These are phyloP conservation scores for Capromys pilorides DNA, from an alignment of 2,797 vertebrate genomes.

Conservation along the genomic window DNA sequence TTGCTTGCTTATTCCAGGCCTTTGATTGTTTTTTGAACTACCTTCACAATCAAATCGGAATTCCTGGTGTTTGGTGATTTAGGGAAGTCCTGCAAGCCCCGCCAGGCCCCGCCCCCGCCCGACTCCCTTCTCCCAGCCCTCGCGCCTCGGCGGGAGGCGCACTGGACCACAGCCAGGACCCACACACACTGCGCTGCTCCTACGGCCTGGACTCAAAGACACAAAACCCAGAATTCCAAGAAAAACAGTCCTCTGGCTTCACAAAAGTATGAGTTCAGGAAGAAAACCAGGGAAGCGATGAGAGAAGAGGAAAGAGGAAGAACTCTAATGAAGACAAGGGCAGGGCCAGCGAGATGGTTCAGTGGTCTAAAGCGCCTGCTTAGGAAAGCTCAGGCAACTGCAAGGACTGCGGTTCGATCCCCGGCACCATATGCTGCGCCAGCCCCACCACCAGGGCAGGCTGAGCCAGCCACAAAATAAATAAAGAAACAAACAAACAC, in stretches of 20 bases:
- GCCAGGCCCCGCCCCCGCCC: too few relatives aligned
- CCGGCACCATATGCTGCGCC: too few relatives aligned
- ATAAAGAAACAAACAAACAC: too few relatives aligned
- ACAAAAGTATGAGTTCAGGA: neutral
- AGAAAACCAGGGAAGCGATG: neutral
- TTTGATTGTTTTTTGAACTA: neutral
- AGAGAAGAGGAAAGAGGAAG: neutral
- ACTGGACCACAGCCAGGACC: neutral
- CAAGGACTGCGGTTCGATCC: too few relatives aligned
- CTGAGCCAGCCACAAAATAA: too few relatives aligned
- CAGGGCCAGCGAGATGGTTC: too few relatives aligned
- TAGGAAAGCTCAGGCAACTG: too few relatives aligned
- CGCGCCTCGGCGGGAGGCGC: neutral
- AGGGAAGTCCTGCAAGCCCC: neutral
- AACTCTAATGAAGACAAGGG: neutral
- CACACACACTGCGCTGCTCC: neutral
- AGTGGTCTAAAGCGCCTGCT: too few relatives aligned
- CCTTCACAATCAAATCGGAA: slow-evolving; percentile 28
- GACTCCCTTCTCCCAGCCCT: neutral
- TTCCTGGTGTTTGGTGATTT: neutral
- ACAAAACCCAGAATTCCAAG: neutral
- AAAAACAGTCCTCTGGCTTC: neutral
- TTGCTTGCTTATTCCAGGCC: neutral
- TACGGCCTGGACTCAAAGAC: neutral
- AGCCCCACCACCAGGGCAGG: too few relatives aligned